A percentile compares a stretch with the other conserved stretches of the same genome.
These are phyloP conservation scores for Poicephalus meyeri DNA, from an alignment of 2,113 vertebrate species.

Conservation along the genomic window DNA sequence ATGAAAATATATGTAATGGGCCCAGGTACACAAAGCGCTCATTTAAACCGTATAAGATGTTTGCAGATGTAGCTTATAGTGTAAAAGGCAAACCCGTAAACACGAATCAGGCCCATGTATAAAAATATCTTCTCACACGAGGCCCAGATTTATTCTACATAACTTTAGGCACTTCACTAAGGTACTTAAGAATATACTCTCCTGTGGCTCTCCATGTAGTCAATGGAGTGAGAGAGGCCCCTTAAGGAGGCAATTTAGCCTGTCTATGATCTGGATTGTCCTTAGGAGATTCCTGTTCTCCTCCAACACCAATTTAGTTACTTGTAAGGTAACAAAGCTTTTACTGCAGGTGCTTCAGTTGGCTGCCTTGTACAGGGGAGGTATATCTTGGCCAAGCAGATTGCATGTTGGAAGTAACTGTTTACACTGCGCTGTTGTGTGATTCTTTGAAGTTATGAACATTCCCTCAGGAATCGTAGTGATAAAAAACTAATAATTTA, in stretches of 20 bases:
- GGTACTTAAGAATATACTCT: constrained; percentile 3
- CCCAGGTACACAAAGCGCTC: background rate
- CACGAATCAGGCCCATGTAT: background rate
- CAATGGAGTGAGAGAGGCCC: constrained; percentile 38
- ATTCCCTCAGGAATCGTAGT: background rate
- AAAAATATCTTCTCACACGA: background rate
- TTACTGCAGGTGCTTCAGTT: background rate
- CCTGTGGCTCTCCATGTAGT: background rate
- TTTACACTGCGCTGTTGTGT: background rate
- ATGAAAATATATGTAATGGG: background rate
- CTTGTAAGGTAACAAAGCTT: constrained; percentile 6
- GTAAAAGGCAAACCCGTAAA: background rate
- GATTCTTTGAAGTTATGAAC: constrained; percentile 22
- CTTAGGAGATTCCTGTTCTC: constrained; percentile 12
- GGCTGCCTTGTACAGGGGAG: background rate
- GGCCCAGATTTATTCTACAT: background rate
- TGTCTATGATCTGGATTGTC: constrained; percentile 24
- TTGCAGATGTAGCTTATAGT: background rate
- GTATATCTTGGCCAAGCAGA: constrained; percentile 18
- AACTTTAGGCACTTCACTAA: background rate
- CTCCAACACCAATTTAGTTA: background rate
- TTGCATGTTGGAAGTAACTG: background rate
- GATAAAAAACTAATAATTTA: constrained; percentile 21
- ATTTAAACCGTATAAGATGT: background rate
- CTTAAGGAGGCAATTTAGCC: constrained; percentile 30